A percentile compares a stretch with the other conserved stretches of the same genome.
Conservation (phyloP, 1,140 invertebrate species). For the Nephotettix cincticeps region DNA sequence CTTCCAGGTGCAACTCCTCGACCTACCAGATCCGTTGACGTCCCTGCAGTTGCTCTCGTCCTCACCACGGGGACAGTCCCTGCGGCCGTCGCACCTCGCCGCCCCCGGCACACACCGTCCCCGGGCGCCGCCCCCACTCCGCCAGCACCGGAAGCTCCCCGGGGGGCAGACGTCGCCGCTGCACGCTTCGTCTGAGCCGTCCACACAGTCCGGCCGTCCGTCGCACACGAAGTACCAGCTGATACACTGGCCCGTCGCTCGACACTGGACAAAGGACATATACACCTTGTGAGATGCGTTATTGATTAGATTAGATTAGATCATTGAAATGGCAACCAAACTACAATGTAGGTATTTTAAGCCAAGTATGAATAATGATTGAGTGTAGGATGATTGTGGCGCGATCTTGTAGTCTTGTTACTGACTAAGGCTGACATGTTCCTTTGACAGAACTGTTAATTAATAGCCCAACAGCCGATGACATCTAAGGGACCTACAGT, state of each 20-base stretch:
- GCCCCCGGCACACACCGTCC: slow-evolving; percentile 69
- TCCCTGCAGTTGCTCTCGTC: slow-evolving; percentile 74
- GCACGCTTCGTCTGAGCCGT: slow-evolving; percentile 82
- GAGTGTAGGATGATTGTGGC: no score
- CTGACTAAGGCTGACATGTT: no score
- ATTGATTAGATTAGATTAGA: no score
- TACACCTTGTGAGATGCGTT: no score
- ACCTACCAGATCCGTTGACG: slow-evolving; percentile 37
- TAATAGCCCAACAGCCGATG: no score
- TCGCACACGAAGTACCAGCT: slow-evolving; percentile 92
- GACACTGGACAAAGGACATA: slow-evolving; percentile 70
- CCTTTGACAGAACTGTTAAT: no score
- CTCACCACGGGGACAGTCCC: slow-evolving; percentile 76
- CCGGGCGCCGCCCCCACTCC: slow-evolving; percentile 49
- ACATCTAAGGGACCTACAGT: no score
- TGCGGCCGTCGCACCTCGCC: slow-evolving; percentile 71
- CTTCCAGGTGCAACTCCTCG: no score
- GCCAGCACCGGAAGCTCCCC: slow-evolving; percentile 64
- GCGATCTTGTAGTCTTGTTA: no score
- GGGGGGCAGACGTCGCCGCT: slow-evolving; percentile 46
- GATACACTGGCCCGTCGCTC: slow-evolving; percentile 81
- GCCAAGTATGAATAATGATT: no score
- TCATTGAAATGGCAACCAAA: no score
- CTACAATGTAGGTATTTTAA: no score
- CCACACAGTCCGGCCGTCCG: slow-evolving; percentile 81